Evolutionary conservation across 30 jellyfish, hydroid and myxozoan species (phyloP), one percentile per base, ranked within the genome.

Genomic region (Chrysaora quinquecirrha): DNA sequence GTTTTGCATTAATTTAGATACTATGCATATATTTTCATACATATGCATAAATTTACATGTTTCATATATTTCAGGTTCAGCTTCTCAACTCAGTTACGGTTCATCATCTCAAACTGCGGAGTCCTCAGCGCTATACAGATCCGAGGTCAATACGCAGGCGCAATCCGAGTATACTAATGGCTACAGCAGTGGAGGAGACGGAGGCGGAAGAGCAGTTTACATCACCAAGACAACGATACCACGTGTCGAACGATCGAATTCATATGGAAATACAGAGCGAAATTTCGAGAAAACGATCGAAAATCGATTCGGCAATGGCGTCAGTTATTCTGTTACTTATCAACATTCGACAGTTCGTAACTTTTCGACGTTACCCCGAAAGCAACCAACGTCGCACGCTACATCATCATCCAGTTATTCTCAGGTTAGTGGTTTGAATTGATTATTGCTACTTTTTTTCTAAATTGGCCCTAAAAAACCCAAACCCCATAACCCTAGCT

Each of bases 271-370:
- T 38, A 47, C 86, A 30, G 47, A 47, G 14, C 73, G 61, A 3
- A 14, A 75, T 34, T 50, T 46, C 78, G 91, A 80, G 58, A 80
- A 49, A 30, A 22, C 78, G 38, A 64, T 82, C 30, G 84, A 74
- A 30, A 83, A 73, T 58, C 87, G 87, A 30, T 27, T 32, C 38
- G 87, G 87, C 34, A 73, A 73, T 31, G 94, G 94, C 62, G 74
- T 62, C 70, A 64, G 90, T 23, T 90, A 82, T 58, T 62, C 96
- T 11, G 80, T 82, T 43, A 31, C 96, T 30, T 90, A 90, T 72
- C 96, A 90, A 70, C 97, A 90, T 30, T 80, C 97, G 77, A 71
- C 94, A 0, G 89, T 87, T 67, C 89, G 89, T 11, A 87, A 78
- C 32, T 85, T 87, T 2, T 78, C 97, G 38, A 48, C 97, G 63